phyloP scores from a whole-genome alignment of 37 sponge, comb jelly and placozoan species.

The Mnemiopsis leidyi region DNA sequence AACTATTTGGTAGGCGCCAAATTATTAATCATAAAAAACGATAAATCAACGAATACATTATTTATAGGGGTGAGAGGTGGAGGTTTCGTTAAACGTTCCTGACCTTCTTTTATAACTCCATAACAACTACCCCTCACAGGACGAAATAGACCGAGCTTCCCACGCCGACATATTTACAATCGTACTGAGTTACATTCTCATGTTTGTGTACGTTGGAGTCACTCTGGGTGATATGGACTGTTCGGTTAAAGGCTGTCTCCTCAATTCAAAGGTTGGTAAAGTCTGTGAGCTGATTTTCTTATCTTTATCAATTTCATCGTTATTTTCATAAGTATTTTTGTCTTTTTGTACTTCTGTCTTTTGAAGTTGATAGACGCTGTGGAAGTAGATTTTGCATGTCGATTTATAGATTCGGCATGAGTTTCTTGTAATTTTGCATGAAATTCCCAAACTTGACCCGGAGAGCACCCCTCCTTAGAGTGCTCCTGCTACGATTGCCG shows the following conservation, averaged over 20 bases:
- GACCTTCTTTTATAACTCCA: too few relatives aligned
- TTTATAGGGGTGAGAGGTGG: too few relatives aligned
- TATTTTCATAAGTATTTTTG: too few relatives aligned
- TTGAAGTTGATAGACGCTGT: too few relatives aligned
- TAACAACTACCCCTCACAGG: neutral
- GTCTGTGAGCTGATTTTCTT: too few relatives aligned
- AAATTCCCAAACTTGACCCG: neutral
- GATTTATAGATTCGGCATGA: neutral
- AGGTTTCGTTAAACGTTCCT: too few relatives aligned
- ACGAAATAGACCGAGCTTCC: conserved; percentile 52
- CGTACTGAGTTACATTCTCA: conserved; percentile 54
- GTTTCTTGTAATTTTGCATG: neutral
- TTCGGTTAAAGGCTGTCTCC: neutral
- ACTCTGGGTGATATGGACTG: conserved; percentile 31
- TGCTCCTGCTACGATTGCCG: neutral
- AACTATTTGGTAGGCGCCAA: too few relatives aligned
- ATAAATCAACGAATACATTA: too few relatives aligned
- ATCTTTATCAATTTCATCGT: neutral
- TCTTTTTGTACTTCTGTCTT: too few relatives aligned
- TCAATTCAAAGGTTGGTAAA: conserved; percentile 42
- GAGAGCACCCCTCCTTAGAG: neutral
- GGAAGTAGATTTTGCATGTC: neutral
- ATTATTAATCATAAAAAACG: too few relatives aligned
- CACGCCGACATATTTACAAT: conserved; percentile 42
- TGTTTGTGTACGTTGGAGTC: conserved; percentile 51